These are phyloP conservation scores for Idaea dimidiata DNA, from an alignment of 2,888 invertebrate genomes.

Conservation along the genomic window DNA sequence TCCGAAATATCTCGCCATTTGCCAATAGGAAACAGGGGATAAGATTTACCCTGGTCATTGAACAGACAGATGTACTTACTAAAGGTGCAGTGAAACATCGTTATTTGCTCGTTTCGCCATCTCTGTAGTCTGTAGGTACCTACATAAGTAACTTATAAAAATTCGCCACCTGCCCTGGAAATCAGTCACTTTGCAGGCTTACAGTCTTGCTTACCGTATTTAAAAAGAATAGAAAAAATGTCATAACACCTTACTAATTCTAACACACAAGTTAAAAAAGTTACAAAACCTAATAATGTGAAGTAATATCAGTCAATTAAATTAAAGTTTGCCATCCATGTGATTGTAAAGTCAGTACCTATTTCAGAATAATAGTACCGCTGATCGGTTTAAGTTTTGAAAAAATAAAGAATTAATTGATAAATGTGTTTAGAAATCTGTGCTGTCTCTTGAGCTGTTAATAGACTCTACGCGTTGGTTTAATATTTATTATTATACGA, in stretches of 20 bases:
- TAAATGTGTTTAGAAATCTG: neutral
- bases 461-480: neutral
- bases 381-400: neutral
- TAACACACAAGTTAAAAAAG: neutral
- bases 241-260: neutral
- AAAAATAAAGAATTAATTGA: neutral
- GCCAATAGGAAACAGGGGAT: constrained; percentile 58
- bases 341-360: too few species aligned
- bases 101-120: constrained; percentile 44
- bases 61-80: constrained; percentile 58
- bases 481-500: neutral
- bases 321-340: too few species aligned
- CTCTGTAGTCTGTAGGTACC: constrained; percentile 38
- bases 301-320: too few species aligned
- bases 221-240: neutral
- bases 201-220: neutral
- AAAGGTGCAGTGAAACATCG: constrained; percentile 51
- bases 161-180: constrained; percentile 47
- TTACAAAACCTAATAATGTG: neutral
- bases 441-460: neutral
- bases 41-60: constrained; percentile 45
- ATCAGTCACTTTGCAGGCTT: neutral
- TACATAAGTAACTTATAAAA: constrained; percentile 30
- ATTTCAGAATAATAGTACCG: too few species aligned
- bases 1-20: constrained; percentile 34